Base-by-base conservation (phyloP, 2,113 vertebrate genomes). In the Gasterosteus nipponicus region DNA sequence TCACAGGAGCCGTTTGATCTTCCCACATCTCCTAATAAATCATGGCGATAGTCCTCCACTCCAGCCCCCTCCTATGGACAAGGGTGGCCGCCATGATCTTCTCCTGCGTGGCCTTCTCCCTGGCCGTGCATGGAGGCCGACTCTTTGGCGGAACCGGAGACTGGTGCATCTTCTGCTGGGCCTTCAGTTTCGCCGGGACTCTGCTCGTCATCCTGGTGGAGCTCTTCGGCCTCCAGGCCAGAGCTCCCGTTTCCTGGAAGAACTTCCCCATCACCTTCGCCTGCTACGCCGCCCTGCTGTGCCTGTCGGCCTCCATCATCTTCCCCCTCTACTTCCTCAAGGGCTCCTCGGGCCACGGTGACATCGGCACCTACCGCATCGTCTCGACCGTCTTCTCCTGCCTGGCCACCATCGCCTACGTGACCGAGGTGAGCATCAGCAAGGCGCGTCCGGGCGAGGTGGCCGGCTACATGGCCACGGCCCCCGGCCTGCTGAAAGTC, bases 181-280 rank as follows among this genome's bases (percentile, higher is more conserved):
- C 95, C 69, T 95, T 96, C 87, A 96, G 96, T 83, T 97, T 97
- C 11, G 92, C 93, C 0, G 89, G 95, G 10, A 95, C 95, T 0
- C 86, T 96, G 5, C 47, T 97, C 12, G 92, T 97, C 59, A 58
- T 97, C 53, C 74, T 96, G 33, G 93, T 97, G 69, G 96, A 97
- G 91, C 69, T 96, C 14, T 91, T 89, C 0, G 95, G 95, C 1
- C 85, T 96, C 18, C 96, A 96, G 90, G 46, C 91, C 0, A 93
- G 93, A 15, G 94, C 86, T 18, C 96, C 96, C 0, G 87, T 97
- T 47, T 97, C 96, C 69, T 97, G 96, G 96, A 94, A 94, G 71
- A 97, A 97, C 91, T 96, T 97, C 88, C 93, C 96, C 73, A 97
- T 97, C 90, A 97, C 96, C 7, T 96, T 93, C 0, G 96, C 96